Evolutionary conservation across 2,888 invertebrate species (phyloP).

Genomic region (Stictocephala bisonia): DNA sequence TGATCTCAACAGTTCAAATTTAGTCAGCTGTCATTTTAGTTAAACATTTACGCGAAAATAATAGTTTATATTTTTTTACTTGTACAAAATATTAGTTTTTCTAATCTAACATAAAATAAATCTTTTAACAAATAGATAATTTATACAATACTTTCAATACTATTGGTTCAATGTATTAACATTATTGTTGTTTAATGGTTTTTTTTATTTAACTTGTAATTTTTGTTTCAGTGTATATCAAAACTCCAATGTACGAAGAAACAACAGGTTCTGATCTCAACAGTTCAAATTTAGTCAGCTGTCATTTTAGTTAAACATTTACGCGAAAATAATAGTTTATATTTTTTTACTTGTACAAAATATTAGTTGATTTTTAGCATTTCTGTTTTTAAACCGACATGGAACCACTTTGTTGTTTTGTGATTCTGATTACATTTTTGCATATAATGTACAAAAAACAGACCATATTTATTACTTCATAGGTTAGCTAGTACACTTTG

Average conservation of each 20-base stretch:
- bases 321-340: not conserved
- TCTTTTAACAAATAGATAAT: too few species aligned
- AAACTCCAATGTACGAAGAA: not conserved
- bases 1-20: constrained; percentile 8
- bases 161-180: too few species aligned
- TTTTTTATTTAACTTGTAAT: too few species aligned
- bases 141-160: too few species aligned
- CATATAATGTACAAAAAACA: not conserved
- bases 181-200: too few species aligned
- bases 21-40: not conserved
- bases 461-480: not conserved
- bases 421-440: not conserved
- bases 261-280: constrained; percentile 12
- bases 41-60: not conserved
- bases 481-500: constrained; percentile 25
- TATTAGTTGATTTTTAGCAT: not conserved
- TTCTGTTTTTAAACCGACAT: not conserved
- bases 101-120: too few species aligned
- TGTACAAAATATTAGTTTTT: constrained; percentile 22
- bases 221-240: constrained; percentile 20
- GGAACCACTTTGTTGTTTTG: not conserved
- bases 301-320: not conserved
- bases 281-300: not conserved
- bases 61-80: constrained; percentile 20
- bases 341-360: constrained; percentile 26